phyloP scores from a whole-genome alignment of 2,113 vertebrate genomes.

The Marcusenius ussheri region DNA sequence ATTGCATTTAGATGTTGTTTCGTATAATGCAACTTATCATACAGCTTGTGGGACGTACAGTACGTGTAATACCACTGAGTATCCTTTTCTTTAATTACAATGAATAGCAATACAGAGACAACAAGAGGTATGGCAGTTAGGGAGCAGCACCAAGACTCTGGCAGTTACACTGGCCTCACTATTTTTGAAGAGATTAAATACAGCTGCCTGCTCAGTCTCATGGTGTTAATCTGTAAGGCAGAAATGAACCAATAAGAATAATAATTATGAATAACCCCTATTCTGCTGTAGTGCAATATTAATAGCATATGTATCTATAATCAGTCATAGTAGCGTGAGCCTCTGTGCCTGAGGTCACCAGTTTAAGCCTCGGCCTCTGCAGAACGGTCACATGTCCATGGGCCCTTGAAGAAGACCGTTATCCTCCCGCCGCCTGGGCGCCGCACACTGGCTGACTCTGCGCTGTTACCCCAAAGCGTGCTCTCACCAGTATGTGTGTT shows the following conservation, averaged over 20 bases:
- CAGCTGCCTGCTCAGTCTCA: background rate
- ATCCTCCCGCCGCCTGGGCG: background rate
- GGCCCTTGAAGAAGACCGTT: background rate
- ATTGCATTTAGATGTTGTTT: background rate
- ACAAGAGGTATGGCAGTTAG: background rate
- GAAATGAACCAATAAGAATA: background rate
- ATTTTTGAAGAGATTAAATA: background rate
- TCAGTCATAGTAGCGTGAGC: background rate
- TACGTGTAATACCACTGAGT: background rate
- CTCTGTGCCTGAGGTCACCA: background rate
- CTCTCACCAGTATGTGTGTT: background rate
- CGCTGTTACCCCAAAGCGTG: background rate
- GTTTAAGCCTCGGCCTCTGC: background rate
- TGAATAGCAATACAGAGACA: background rate
- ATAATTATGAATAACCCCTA: background rate
- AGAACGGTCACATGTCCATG: background rate
- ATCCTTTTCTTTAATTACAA: background rate
- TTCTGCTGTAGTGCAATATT: background rate
- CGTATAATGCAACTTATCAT: background rate
- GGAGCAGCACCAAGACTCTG: background rate
- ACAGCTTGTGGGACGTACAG: background rate
- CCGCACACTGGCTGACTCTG: background rate
- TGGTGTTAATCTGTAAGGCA: background rate
- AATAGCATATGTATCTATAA: background rate
- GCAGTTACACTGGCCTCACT: background rate